A percentile compares a stretch with the other conserved stretches of the same genome.
Conservation (phyloP, 2,113 vertebrate genomes). For the Rhinolophus sinicus region DNA sequence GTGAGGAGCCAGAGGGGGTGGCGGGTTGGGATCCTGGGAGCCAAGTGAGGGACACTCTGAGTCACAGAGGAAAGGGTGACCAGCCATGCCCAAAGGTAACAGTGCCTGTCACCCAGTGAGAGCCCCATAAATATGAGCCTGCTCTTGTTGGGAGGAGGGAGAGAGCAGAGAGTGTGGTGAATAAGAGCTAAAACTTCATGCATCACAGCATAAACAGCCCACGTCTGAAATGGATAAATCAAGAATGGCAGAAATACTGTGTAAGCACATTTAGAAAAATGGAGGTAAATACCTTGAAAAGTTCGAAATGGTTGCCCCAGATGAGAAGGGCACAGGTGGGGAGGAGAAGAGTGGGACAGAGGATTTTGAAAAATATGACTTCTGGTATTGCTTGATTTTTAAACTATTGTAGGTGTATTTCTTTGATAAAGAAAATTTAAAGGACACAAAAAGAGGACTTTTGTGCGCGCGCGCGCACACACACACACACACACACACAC, state of each 20-base stretch:
- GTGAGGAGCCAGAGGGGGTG: background rate
- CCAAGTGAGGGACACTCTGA: background rate
- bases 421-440: background rate
- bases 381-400: background rate
- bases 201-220: background rate
- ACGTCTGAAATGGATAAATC: background rate
- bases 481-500: background rate
- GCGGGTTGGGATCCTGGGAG: background rate
- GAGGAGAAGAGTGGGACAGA: too few species aligned
- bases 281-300: background rate
- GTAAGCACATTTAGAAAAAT: background rate
- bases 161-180: background rate
- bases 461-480: too few species aligned
- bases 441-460: background rate
- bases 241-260: background rate
- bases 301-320: background rate
- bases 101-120: background rate
- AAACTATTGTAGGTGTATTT: background rate
- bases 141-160: background rate
- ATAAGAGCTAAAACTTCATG: background rate
- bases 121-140: background rate
- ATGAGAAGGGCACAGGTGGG: background rate
- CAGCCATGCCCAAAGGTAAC: background rate
- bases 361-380: background rate
- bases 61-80: background rate